A percentile compares a stretch with the other conserved stretches of the same genome.
These are phyloP conservation scores for Drosophila melanica DNA, from an alignment of 1,140 invertebrate species.

Conservation along the genomic window DNA sequence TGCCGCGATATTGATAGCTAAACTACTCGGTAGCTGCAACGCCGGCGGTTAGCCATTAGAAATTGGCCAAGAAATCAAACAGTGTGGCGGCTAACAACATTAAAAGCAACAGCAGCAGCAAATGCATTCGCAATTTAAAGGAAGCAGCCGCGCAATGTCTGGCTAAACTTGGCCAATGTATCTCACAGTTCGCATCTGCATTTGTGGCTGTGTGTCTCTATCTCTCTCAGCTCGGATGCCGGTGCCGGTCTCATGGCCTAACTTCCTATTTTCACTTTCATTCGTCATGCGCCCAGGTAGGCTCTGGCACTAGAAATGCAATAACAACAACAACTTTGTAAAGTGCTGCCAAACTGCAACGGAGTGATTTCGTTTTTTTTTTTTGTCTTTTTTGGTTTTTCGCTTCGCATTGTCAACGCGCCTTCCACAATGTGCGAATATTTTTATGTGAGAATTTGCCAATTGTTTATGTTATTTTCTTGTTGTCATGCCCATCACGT, in stretches of 20 bases:
- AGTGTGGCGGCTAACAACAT: conserved; percentile 56
- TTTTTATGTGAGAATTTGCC: conserved; percentile 68
- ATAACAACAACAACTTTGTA: conserved; percentile 32
- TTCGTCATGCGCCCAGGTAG: conserved; percentile 61
- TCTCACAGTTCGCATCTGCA: conserved; percentile 16
- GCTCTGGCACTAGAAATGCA: conserved; percentile 59
- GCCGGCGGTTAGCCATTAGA: conserved; percentile 59
- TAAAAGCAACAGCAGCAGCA: conserved; percentile 26
- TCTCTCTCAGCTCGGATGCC: conserved; percentile 34
- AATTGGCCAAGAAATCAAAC: conserved; percentile 73
- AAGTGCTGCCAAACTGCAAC: conserved; percentile 43
- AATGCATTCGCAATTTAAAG: conserved; percentile 59
- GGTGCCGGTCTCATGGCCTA: conserved; percentile 66
- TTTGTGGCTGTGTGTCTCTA: conserved; percentile 23
- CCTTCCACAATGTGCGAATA: conserved; percentile 65
- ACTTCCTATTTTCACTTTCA: conserved; percentile 81
- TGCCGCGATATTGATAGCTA: conserved; percentile 42
- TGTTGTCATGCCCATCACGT: conserved; percentile 55
- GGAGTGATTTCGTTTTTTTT: conserved; percentile 37
- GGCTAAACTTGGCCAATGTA: conserved; percentile 68
- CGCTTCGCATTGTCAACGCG: conserved; percentile 62
- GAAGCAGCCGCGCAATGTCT: conserved; percentile 67
- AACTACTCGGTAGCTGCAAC: conserved; percentile 27
- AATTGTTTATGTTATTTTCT: conserved; percentile 40
- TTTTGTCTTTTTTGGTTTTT: conserved; percentile 15